These are phyloP conservation scores for Atta texana DNA, from an alignment of 1,140 invertebrate genomes.

Conservation along the genomic window DNA sequence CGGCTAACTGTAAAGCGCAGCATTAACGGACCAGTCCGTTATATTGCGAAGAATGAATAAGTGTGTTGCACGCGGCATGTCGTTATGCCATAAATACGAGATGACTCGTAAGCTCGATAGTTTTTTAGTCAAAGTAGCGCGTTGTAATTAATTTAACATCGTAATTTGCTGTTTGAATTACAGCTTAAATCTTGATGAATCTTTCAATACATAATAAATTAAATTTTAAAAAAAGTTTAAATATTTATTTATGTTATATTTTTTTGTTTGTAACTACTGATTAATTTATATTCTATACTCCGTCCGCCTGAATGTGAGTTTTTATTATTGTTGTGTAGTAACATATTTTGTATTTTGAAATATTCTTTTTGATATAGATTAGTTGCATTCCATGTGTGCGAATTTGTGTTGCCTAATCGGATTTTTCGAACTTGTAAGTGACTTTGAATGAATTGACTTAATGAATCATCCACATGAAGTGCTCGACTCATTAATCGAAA, in stretches of 20 bases:
- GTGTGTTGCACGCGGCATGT: slow-evolving; percentile 37
- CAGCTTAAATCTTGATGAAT: not conserved
- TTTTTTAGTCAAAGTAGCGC: slow-evolving; percentile 9
- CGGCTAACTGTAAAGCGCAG: slow-evolving; percentile 76
- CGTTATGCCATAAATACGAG: slow-evolving; percentile 36
- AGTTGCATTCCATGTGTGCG: not conserved
- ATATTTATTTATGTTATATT: too few species aligned
- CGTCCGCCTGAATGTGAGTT: too few species aligned
- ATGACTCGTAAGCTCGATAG: slow-evolving; percentile 19
- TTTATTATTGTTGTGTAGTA: not conserved
- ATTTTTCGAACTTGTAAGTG: not conserved
- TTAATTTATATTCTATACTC: not conserved
- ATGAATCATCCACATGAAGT: slow-evolving; percentile 24
- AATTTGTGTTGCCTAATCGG: not conserved
- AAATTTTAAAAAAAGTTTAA: too few species aligned
- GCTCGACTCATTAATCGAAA: slow-evolving; percentile 5
- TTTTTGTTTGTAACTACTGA: not conserved
- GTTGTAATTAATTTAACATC: not conserved
- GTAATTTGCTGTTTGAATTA: not conserved
- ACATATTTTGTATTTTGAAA: not conserved
- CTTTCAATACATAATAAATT: too few species aligned
- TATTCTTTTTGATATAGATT: not conserved
- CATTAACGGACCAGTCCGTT: slow-evolving; percentile 63
- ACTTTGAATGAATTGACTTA: not conserved
- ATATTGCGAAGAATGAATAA: slow-evolving; percentile 55